These are phyloP conservation scores for Porites evermanni DNA, from an alignment of 92 coral and sea anemone genomes.

Conservation along the genomic window DNA sequence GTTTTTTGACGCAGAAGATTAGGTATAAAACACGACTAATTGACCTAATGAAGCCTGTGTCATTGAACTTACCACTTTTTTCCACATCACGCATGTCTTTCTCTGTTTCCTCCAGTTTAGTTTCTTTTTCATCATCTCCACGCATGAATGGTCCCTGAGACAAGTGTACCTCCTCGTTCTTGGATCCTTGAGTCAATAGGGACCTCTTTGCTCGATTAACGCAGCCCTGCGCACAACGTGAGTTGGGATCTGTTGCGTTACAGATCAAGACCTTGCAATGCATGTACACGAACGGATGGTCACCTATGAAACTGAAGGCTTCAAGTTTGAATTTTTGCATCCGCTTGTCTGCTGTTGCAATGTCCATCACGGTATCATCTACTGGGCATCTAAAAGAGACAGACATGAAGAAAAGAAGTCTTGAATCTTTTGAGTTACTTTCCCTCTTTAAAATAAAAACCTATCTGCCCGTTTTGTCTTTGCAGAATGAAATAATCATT, in stretches of 20 bases:
- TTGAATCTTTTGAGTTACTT: too few species aligned
- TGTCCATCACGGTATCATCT: conserved; percentile 53
- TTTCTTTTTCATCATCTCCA: background rate
- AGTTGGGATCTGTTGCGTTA: conserved; percentile 49
- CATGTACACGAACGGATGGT: conserved; percentile 58
- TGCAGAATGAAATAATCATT: too few species aligned
- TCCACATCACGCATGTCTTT: background rate
- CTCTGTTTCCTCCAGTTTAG: background rate
- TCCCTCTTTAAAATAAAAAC: too few species aligned
- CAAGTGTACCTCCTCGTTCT: conserved; percentile 1
- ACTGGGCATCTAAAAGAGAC: background rate
- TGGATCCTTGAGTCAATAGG: background rate
- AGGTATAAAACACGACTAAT: background rate
- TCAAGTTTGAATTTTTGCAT: conserved; percentile 55
- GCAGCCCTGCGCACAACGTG: conserved; percentile 48
- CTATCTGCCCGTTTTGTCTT: too few species aligned
- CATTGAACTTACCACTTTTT: conserved; percentile 7
- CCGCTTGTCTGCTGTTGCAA: conserved; percentile 25
- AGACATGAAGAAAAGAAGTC: too few species aligned
- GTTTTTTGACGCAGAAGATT: background rate
- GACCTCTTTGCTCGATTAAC: background rate
- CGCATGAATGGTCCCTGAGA: conserved; percentile 13
- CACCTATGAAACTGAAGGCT: conserved; percentile 60
- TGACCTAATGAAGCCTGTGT: too few species aligned
- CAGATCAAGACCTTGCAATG: conserved; percentile 68